Base-by-base conservation (phyloP, 2,113 vertebrate species). In the Polyodon spathula region DNA sequence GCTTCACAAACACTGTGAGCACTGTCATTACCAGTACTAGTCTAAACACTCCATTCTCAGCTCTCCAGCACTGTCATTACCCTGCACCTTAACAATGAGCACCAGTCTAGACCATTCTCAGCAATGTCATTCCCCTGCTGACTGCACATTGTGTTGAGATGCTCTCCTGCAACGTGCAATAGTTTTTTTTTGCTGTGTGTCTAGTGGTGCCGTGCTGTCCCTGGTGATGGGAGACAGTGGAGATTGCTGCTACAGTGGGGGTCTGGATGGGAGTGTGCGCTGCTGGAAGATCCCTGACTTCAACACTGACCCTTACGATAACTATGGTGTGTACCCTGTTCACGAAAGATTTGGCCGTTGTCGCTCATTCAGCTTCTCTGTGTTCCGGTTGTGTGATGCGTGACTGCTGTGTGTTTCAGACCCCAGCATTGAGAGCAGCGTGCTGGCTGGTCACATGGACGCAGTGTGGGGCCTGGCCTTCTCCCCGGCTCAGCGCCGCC, bases 261-360 rank as follows among this genome's bases (percentile, higher is more conserved):
- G 93, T 6, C 73, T 88, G 0, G 93, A 95, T 2, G 78, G 87
- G 66, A 72, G 74, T 0, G 86, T 95, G 68, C 81, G 86, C 40
- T 83, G 91, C 74, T 95, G 93, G 93, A 92, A 88, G 77, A 86
- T 93, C 69, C 93, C 92, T 0, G 90, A 93, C 70, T 86, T 95
- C 16, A 86, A 90, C 38, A 85, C 88, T 74, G 93, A 95, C 69
- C 92, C 93, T 8, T 94, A 95, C 0, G 89, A 93, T n/a, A 91
- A 90, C 41, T 95, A 93, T 0, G 92, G 93, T 90, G 65, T 77
- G 88, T 72, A 12, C 39, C n/a, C 2, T 8, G 11, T 54, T 38
- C 11, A 10, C n/a, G n/a, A n/a, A n/a, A n/a, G n/a, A n/a, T n/a
- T n/a, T n/a, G n/a, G n/a, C n/a, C n/a, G n/a, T n/a, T n/a, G n/a